These are phyloP conservation scores for Pammene aurita DNA, from an alignment of 2,888 invertebrate genomes.

Conservation along the genomic window DNA sequence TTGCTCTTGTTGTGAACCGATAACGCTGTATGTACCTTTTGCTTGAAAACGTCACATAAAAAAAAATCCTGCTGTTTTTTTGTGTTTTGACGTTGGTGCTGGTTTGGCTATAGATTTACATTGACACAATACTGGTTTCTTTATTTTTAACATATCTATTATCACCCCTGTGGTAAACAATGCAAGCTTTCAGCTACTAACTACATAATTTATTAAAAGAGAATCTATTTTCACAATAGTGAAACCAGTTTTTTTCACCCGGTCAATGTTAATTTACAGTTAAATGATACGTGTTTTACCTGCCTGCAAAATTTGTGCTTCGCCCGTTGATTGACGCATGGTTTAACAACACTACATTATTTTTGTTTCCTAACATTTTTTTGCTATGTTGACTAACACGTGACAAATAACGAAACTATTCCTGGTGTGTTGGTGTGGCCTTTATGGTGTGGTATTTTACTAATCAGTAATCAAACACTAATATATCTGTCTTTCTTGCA, in stretches of 20 bases:
- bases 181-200: too few species aligned
- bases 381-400: background rate
- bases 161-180: too few species aligned
- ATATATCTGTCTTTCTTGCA: background rate
- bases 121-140: background rate
- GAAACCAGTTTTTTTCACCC: background rate
- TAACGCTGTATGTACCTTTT: background rate
- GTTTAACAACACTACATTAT: background rate
- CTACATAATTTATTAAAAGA: too few species aligned
- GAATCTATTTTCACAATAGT: too few species aligned
- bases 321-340: slow-evolving; percentile 16
- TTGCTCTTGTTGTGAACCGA: too few species aligned
- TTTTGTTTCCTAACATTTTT: background rate
- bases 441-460: background rate
- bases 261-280: background rate
- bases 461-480: slow-evolving; percentile 1
- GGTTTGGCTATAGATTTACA: background rate
- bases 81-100: slow-evolving; percentile 6
- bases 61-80: background rate
- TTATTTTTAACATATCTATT: background rate
- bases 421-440: background rate
- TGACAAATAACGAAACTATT: background rate
- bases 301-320: slow-evolving; percentile 36
- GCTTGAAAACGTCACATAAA: background rate
- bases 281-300: background rate